phyloP scores from a whole-genome alignment of 2,113 vertebrate species.

The Pollimyrus isidori region DNA sequence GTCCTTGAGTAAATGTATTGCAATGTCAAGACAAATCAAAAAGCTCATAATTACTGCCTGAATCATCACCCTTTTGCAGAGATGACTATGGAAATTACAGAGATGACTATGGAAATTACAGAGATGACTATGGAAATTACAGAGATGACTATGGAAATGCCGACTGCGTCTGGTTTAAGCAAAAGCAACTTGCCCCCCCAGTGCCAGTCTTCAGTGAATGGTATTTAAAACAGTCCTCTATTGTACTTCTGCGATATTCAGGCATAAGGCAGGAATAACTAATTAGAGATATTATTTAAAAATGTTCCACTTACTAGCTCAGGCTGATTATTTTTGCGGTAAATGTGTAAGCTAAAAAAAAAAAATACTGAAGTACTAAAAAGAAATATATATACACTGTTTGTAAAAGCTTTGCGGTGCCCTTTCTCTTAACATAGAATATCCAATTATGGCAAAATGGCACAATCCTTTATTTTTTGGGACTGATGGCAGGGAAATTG shows the following conservation, averaged over 20 bases:
- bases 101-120: not conserved
- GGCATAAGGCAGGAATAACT: not conserved
- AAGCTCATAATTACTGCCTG: not conserved
- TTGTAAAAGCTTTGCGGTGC: not conserved
- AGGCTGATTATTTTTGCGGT: not conserved
- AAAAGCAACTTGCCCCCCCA: not conserved
- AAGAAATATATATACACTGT: not conserved
- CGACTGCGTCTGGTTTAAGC: not conserved
- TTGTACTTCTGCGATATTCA: not conserved
- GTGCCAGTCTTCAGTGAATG: not conserved
- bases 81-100: not conserved
- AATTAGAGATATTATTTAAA: not conserved
- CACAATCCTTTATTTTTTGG: not conserved
- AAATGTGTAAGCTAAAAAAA: not conserved
- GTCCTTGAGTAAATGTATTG: not conserved
- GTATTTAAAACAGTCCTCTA: not conserved
- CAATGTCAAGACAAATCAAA: not conserved
- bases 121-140: not conserved
- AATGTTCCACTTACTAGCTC: not conserved
- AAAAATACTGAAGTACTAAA: not conserved
- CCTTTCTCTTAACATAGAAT: not conserved
- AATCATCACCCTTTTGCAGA: not conserved
- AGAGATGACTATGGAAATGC: not conserved
- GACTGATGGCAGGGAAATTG: not conserved
- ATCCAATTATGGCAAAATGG: not conserved